These are phyloP conservation scores for Callyntrura sp. DNA, from an alignment of 2,888 invertebrate species.

Conservation along the genomic window DNA sequence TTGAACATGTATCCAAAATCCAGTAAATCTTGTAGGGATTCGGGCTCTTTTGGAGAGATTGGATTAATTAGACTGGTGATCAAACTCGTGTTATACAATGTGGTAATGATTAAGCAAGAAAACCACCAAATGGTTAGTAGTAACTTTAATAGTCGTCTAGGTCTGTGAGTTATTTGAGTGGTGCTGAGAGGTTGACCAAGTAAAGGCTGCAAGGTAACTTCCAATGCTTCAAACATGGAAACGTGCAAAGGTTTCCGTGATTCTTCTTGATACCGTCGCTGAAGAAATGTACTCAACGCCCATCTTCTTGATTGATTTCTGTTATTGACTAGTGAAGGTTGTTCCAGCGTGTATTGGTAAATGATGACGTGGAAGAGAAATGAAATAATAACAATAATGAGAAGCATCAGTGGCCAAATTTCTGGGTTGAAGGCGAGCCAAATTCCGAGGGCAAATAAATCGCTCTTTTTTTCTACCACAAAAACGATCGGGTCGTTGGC, in stretches of 20 bases:
- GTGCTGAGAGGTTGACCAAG: constrained; percentile 76
- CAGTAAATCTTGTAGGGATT: constrained; percentile 79
- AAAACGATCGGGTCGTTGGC: constrained; percentile 81
- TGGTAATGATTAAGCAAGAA: constrained; percentile 81
- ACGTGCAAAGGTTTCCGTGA: constrained; percentile 64
- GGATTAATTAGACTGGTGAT: constrained; percentile 81
- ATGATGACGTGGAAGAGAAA: constrained; percentile 76
- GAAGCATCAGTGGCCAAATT: constrained; percentile 81
- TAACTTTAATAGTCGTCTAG: constrained; percentile 77
- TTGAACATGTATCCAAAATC: constrained; percentile 79
- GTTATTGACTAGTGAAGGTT: background rate
- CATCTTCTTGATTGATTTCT: constrained; percentile 20
- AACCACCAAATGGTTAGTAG: constrained; percentile 81
- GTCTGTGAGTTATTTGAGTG: constrained; percentile 71
- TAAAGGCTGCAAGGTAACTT: constrained; percentile 79
- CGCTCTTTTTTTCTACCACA: constrained; percentile 79
- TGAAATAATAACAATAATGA: constrained; percentile 76
- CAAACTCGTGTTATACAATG: constrained; percentile 81
- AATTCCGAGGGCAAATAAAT: constrained; percentile 81
- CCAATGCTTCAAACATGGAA: constrained; percentile 76
- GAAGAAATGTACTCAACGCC: constrained; percentile 66
- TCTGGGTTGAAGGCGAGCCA: constrained; percentile 81
- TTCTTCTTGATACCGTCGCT: constrained; percentile 17
- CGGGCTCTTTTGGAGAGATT: constrained; percentile 78
- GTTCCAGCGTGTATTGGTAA: constrained; percentile 65